phyloP scores from a whole-genome alignment of 2,113 vertebrate genomes.

The Oplegnathus fasciatus region DNA sequence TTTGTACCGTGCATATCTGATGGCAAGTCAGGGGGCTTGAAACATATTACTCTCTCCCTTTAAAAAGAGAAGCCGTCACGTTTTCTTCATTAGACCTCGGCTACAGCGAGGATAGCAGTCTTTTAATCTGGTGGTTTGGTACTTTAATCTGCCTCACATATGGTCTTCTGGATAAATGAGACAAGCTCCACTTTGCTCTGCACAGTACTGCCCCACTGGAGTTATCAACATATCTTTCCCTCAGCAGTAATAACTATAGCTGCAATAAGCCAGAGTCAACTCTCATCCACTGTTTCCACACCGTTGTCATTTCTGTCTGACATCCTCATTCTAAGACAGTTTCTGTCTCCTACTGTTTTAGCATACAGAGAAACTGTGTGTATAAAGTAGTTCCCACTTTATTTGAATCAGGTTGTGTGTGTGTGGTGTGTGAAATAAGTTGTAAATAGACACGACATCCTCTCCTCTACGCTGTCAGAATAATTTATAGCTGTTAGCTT shows the following conservation, averaged over 20 bases:
- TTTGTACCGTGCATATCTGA: slow-evolving; percentile 42
- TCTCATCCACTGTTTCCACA: neutral
- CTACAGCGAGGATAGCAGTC: slow-evolving; percentile 37
- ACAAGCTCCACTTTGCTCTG: slow-evolving; percentile 46
- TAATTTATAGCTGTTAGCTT: slow-evolving; percentile 35
- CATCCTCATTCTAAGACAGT: slow-evolving; percentile 5
- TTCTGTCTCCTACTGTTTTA: slow-evolving; percentile 28
- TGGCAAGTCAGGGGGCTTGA: slow-evolving; percentile 28
- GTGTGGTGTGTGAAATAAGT: neutral
- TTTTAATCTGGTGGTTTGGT: slow-evolving; percentile 77
- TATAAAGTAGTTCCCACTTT: neutral
- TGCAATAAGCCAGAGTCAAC: slow-evolving; percentile 38
- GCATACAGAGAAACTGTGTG: neutral
- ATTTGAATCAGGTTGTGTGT: neutral
- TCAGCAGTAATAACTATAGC: slow-evolving; percentile 27
- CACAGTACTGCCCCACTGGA: slow-evolving; percentile 31
- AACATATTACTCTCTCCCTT: slow-evolving; percentile 36
- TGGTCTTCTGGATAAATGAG: slow-evolving; percentile 73
- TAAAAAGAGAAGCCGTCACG: slow-evolving; percentile 58
- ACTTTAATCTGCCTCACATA: slow-evolving; percentile 80
- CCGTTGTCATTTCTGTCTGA: slow-evolving; percentile 20
- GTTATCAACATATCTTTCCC: slow-evolving; percentile 55
- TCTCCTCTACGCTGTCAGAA: slow-evolving; percentile 46
- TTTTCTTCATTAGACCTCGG: slow-evolving; percentile 63
- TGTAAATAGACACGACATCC: slow-evolving; percentile 24